These are phyloP conservation scores for Poeciliopsis prolifica DNA, from an alignment of 2,113 vertebrate genomes.

Conservation along the genomic window DNA sequence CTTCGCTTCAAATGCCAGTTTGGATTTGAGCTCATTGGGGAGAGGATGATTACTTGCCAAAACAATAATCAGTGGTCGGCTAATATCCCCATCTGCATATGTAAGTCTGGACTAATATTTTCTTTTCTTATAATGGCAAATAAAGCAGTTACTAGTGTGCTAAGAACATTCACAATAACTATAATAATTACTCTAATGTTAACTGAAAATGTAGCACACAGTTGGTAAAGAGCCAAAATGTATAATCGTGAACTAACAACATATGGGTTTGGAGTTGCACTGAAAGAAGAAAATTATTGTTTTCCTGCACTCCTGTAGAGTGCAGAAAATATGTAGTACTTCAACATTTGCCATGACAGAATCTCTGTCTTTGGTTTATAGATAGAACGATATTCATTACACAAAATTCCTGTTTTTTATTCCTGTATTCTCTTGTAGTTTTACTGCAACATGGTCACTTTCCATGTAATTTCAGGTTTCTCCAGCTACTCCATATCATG, in stretches of 20 bases:
- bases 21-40: conserved; percentile 97
- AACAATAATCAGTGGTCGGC: conserved; percentile 99
- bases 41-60: conserved; percentile 96
- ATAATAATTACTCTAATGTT: conserved; percentile 45
- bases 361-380: conserved; percentile 24
- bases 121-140: conserved; percentile 37
- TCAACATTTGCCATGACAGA: conserved; percentile 6
- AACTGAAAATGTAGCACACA: conserved; percentile 38
- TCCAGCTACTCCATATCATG: conserved; percentile 48
- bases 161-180: conserved; percentile 61
- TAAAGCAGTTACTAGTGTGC: conserved; percentile 57
- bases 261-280: conserved; percentile 11
- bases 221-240: conserved; percentile 36
- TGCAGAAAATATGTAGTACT: conserved; percentile 1
- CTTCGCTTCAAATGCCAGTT: conserved; percentile 97
- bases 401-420: conserved; percentile 20
- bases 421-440: conserved; percentile 18
- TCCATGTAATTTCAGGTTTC: conserved; percentile 45
- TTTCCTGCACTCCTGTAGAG: neutral
- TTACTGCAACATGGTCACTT: conserved; percentile 18
- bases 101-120: conserved; percentile 81
- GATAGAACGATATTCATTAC: conserved; percentile 27
- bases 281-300: neutral
- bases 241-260: conserved; percentile 40
- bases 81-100: conserved; percentile 99